Percentiles rank a stretch among this genome's conserved stretches.
Evolutionary conservation across 2,888 invertebrate species (phyloP).

Genomic region (Ceriagrion tenellum): DNA sequence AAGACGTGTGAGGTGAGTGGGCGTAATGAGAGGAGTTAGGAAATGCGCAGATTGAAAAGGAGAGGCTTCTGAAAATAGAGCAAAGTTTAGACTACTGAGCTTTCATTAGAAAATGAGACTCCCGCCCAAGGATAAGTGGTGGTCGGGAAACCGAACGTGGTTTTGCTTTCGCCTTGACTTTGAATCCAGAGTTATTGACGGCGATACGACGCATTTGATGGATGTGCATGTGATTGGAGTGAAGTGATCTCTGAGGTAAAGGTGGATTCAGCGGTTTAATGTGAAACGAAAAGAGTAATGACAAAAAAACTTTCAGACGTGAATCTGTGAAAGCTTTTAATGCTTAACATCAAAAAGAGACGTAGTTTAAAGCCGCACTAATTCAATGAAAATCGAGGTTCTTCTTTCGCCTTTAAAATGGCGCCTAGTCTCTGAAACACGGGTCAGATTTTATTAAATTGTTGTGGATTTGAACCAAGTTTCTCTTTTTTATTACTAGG

Average conservation of each 20-base stretch:
- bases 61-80: neutral
- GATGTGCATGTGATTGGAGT: neutral
- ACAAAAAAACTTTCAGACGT: no score
- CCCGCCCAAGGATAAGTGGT: neutral
- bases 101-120: neutral
- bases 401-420: no score
- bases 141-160: neutral
- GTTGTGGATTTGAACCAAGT: no score
- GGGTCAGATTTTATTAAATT: no score
- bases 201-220: neutral
- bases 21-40: neutral
- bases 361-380: no score
- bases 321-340: no score
- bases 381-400: no score
- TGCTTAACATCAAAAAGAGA: no score
- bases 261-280: neutral
- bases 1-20: neutral
- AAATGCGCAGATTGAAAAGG: neutral
- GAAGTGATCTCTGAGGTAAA: neutral
- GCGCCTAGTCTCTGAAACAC: no score
- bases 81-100: neutral
- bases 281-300: neutral
- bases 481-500: no score
- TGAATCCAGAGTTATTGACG: neutral
- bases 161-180: conserved; percentile 27